These are phyloP conservation scores for Parelbella ahira DNA, from an alignment of 2,888 invertebrate genomes.

Conservation along the genomic window DNA sequence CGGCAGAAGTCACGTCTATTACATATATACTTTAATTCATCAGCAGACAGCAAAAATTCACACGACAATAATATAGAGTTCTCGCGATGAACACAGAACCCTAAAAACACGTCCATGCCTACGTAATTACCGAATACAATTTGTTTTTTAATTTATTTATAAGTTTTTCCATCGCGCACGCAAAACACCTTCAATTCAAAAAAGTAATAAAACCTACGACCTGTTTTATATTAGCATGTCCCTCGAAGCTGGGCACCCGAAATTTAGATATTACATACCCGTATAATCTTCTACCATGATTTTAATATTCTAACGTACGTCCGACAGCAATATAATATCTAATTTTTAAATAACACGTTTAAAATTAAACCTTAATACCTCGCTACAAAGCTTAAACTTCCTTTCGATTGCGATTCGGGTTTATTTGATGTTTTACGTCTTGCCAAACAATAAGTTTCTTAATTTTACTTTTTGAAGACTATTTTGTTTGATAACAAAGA, in stretches of 20 bases:
- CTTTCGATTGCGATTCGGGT: background rate
- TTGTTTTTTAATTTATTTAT: too few species aligned
- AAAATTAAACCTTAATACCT: slow-evolving; percentile 3
- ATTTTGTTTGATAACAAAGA: slow-evolving; percentile 11
- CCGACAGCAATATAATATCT: slow-evolving; percentile 2
- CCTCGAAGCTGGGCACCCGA: background rate
- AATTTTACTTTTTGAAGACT: slow-evolving; percentile 20
- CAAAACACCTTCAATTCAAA: background rate
- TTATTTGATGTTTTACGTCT: slow-evolving; percentile 18
- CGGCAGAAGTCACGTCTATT: too few species aligned
- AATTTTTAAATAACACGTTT: background rate
- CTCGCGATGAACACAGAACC: too few species aligned
- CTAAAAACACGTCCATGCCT: too few species aligned
- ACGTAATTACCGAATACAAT: too few species aligned
- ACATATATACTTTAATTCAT: too few species aligned
- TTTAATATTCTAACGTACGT: slow-evolving; percentile 11
- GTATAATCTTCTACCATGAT: slow-evolving; percentile 5
- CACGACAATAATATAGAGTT: too few species aligned
- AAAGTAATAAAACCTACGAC: slow-evolving; percentile 14
- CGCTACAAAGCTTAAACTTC: background rate
- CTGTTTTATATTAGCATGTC: slow-evolving; percentile 3
- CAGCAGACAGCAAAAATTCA: too few species aligned
- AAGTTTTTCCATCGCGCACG: too few species aligned
- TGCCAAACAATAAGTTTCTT: slow-evolving; percentile 18
- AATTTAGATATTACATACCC: slow-evolving; percentile 3